phyloP scores from a whole-genome alignment of 1,140 invertebrate genomes.

The Cyclina sinensis region DNA sequence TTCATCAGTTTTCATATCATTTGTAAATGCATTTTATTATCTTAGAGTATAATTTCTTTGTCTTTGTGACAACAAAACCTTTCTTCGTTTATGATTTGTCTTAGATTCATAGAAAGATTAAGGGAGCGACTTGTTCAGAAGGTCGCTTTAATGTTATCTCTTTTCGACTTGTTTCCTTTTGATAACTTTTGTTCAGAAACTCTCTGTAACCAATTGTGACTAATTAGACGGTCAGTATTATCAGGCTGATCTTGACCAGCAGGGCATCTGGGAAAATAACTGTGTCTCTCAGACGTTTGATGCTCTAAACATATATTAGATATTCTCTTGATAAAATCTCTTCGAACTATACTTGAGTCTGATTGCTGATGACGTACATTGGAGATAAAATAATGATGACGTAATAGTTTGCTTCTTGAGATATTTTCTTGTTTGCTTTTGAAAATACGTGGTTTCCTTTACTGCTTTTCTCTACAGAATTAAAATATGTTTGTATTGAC shows the following conservation, averaged over 20 bases:
- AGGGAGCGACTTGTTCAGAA: too few species aligned
- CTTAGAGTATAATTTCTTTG: too few species aligned
- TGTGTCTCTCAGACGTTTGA: constrained; percentile 34
- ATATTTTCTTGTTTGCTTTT: too few species aligned
- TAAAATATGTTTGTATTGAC: too few species aligned
- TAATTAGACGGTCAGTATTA: constrained; percentile 11
- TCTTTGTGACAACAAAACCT: too few species aligned
- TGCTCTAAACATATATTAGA: background rate
- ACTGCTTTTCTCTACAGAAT: too few species aligned
- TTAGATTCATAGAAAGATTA: too few species aligned
- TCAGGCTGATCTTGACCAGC: constrained; percentile 42
- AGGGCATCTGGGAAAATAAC: constrained; percentile 21
- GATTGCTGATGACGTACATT: background rate
- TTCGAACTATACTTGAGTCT: background rate
- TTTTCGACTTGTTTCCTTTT: background rate
- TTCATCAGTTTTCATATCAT: too few species aligned
- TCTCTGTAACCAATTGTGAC: background rate
- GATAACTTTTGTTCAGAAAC: background rate
- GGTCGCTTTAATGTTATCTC: background rate
- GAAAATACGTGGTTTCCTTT: too few species aligned
- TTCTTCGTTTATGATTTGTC: too few species aligned
- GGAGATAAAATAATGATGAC: background rate
- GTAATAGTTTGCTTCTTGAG: background rate
- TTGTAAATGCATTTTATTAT: too few species aligned
- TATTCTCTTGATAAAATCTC: constrained; percentile 16